Percentiles rank a stretch among this genome's conserved stretches.
Evolutionary conservation across 1,140 invertebrate species (phyloP).

Genomic region (Pogonognathellus flavescens): DNA sequence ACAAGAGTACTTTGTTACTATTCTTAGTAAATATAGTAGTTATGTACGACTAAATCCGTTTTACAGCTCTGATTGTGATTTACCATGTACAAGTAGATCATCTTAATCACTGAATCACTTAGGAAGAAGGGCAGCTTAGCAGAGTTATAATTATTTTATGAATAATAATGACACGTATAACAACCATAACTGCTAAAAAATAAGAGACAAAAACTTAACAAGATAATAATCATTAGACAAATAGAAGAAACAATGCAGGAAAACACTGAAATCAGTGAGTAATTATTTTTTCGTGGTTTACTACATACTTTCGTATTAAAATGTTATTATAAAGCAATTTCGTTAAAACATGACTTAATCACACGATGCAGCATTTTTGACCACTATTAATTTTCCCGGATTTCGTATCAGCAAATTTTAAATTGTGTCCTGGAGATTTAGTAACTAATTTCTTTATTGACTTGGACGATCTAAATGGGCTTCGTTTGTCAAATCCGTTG

Average conservation of each 20-base stretch:
- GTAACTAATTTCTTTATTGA: constrained; percentile 35
- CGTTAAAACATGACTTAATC: not conserved
- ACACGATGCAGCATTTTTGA: constrained; percentile 49
- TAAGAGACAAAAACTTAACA: not conserved
- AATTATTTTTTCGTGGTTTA: no score
- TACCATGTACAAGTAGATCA: constrained; percentile 31
- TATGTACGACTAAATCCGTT: constrained; percentile 28
- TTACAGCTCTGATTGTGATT: constrained; percentile 45
- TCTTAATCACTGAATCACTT: not conserved
- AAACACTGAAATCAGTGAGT: no score
- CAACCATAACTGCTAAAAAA: not conserved
- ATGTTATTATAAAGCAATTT: not conserved
- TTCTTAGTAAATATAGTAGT: constrained; percentile 25
- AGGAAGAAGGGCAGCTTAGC: no score
- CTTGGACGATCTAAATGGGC: constrained; percentile 46
- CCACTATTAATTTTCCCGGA: constrained; percentile 20
- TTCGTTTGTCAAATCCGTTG: constrained; percentile 44
- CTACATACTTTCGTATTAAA: no score
- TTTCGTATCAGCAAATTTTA: constrained; percentile 24
- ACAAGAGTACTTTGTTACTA: constrained; percentile 11
- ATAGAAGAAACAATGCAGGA: no score
- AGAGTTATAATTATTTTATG: no score
- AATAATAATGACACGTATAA: no score
- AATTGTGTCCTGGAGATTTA: constrained; percentile 11
- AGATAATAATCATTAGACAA: no score